These are phyloP conservation scores for Periophthalmodon schlosseri DNA, from an alignment of 2,113 vertebrate species.

Conservation along the genomic window DNA sequence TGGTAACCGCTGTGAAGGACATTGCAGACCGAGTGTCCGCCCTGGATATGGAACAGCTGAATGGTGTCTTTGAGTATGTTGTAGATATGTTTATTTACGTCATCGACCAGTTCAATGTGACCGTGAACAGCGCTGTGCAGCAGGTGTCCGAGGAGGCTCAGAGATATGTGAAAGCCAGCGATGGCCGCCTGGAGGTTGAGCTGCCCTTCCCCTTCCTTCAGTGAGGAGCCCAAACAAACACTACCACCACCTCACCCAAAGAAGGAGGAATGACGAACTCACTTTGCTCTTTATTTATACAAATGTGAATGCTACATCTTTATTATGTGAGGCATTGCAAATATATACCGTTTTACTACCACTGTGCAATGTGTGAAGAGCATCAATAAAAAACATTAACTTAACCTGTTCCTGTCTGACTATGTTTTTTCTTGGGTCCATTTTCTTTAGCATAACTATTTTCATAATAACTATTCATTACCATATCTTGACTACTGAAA, in stretches of 20 bases:
- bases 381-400: conserved; percentile 59
- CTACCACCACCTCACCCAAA: conserved; percentile 51
- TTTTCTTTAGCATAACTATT: not conserved
- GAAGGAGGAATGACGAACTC: conserved; percentile 39
- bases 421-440: conserved; percentile 9
- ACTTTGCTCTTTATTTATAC: conserved; percentile 61
- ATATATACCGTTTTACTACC: conserved; percentile 31
- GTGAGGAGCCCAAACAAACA: conserved; percentile 64
- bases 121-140: conserved; percentile 68
- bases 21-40: conserved; percentile 63
- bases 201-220: conserved; percentile 73
- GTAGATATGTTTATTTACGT: conserved; percentile 39
- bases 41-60: conserved; percentile 40
- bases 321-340: conserved; percentile 43
- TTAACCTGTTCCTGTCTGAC: conserved; percentile 6
- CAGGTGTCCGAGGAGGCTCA: conserved; percentile 67
- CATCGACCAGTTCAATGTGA: conserved; percentile 61
- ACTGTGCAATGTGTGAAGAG: conserved; percentile 21
- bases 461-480: no score
- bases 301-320: conserved; percentile 40
- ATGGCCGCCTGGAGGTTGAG: conserved; percentile 80
- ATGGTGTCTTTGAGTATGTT: conserved; percentile 1
- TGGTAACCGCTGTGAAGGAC: conserved; percentile 60
- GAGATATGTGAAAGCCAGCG: conserved; percentile 65
- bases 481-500: no score